Base-by-base conservation (phyloP, 1,140 invertebrate species). In the Adoxophyes honmai region DNA sequence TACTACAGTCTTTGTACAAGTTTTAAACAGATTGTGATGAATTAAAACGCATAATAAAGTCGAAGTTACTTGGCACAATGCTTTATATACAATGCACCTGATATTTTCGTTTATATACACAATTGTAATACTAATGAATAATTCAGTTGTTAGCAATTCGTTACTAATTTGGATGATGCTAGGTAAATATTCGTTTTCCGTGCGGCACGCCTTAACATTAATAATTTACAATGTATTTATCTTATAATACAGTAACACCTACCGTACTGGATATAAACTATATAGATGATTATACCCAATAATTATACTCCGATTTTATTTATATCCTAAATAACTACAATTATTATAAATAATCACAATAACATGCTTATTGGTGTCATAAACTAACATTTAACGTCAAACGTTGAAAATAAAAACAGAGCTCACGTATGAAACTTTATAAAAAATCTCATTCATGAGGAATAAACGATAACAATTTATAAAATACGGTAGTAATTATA, bases 1-100 rank as follows among this genome's bases (percentile, higher is more conserved):
- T 62, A 70, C 82, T 86, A 86, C 78, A 73, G 62, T 68, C 62
- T 69, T 76, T 70, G 70, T 68, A 66, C 60, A 67, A 74, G 34
- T 61, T 64, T 60, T 51, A 66, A 73, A 70, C 59, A 48, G 55
- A 61, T 73, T 70, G 44, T 34, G 39, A 60, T 70, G 64, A 63
- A 68, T 73, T 68, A 73, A 70, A 77, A 74, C 68, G 66, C 52
- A 75, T 68, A 66, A 48, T 48, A 48, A 48, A 48, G 21, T 71
- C 56, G 72, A 77, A 57, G 55, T 38, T 67, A 65, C 38, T 78
- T 74, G 68, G 73, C 74, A 73, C 69, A 68, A 59, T 68, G 62
- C 62, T 69, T 18, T 52, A 74, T 64, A 69, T 39, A 64, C 60
- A 60, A 69, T 68, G 70, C 70, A 64, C 72, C 61, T 79, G 76